phyloP scores from a whole-genome alignment of 30 jellyfish, hydroid and myxozoan genomes.

The Aurelia aurita complex sp. Pacific region DNA sequence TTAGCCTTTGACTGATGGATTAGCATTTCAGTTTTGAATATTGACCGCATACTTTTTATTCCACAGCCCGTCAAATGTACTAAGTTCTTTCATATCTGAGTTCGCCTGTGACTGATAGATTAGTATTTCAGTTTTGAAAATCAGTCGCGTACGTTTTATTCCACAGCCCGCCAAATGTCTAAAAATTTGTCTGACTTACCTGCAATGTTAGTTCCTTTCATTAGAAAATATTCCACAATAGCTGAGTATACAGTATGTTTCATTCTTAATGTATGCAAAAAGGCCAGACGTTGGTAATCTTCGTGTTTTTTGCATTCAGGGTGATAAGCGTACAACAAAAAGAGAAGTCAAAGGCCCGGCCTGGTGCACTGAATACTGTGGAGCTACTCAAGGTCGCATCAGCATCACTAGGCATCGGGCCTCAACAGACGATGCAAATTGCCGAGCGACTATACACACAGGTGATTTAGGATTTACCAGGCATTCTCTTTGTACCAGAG shows the following conservation, averaged over 20 bases:
- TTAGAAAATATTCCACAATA: not conserved
- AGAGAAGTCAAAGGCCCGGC: slow-evolving; percentile 83
- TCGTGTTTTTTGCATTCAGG: slow-evolving; percentile 10
- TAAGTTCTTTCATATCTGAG: too few relatives aligned
- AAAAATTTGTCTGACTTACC: too few relatives aligned
- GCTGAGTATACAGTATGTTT: not conserved
- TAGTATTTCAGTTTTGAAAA: too few relatives aligned
- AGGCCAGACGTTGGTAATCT: not conserved
- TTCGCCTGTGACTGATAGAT: too few relatives aligned
- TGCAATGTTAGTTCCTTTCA: not conserved
- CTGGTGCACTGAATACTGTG: slow-evolving; percentile 93
- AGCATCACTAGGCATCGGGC: slow-evolving; percentile 94
- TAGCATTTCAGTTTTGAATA: too few relatives aligned
- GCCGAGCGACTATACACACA: slow-evolving; percentile 95
- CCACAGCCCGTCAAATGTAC: too few relatives aligned
- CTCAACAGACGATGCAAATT: slow-evolving; percentile 95
- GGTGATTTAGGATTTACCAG: slow-evolving; percentile 24
- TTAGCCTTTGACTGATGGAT: too few relatives aligned
- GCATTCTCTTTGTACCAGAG: too few relatives aligned
- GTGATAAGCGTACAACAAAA: slow-evolving; percentile 62
- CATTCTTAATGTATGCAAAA: not conserved
- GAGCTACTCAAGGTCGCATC: slow-evolving; percentile 95
- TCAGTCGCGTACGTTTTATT: too few relatives aligned
- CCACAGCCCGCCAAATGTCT: too few relatives aligned
- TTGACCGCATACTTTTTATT: too few relatives aligned